Percentiles rank a stretch among this genome's conserved stretches.
Evolutionary conservation across 2,113 vertebrate species (phyloP).

Genomic region (Ranitomeya imitator): DNA sequence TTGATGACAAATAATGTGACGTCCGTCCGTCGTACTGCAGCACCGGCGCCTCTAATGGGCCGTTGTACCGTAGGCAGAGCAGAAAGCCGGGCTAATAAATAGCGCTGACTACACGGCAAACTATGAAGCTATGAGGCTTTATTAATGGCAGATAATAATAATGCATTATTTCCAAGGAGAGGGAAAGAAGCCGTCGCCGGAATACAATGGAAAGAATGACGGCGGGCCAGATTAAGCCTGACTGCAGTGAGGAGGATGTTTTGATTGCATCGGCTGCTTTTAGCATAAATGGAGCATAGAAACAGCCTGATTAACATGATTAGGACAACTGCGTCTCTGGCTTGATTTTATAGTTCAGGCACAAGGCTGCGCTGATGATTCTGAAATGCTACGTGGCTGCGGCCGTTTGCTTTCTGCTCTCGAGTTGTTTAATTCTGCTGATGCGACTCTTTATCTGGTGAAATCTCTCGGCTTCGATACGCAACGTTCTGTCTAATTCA

Average conservation of each 20-base stretch:
- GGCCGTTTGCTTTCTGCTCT: slow-evolving; percentile 34
- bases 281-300: slow-evolving; percentile 70
- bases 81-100: slow-evolving; percentile 21
- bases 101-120: slow-evolving; percentile 14
- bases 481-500: slow-evolving; percentile 1
- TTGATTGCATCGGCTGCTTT: slow-evolving; percentile 69
- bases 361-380: slow-evolving; percentile 36
- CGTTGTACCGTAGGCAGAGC: slow-evolving; percentile 25
- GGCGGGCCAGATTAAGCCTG: slow-evolving; percentile 39
- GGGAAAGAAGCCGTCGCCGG: slow-evolving; percentile 21
- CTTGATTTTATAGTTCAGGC: slow-evolving; percentile 47
- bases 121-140: slow-evolving; percentile 26
- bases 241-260: slow-evolving; percentile 59
- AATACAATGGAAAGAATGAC: slow-evolving; percentile 36
- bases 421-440: slow-evolving; percentile 45
- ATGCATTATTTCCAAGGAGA: slow-evolving; percentile 59
- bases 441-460: slow-evolving; percentile 31
- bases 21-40: neutral
- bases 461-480: slow-evolving; percentile 15
- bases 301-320: slow-evolving; percentile 72
- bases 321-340: slow-evolving; percentile 63
- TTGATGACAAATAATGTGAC: neutral
- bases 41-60: neutral
- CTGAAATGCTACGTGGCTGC: slow-evolving; percentile 28
- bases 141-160: slow-evolving; percentile 60